Percentiles rank a stretch among this genome's conserved stretches.
Conservation (phyloP, 2,797 vertebrate species). For the Xerus rutilus region DNA sequence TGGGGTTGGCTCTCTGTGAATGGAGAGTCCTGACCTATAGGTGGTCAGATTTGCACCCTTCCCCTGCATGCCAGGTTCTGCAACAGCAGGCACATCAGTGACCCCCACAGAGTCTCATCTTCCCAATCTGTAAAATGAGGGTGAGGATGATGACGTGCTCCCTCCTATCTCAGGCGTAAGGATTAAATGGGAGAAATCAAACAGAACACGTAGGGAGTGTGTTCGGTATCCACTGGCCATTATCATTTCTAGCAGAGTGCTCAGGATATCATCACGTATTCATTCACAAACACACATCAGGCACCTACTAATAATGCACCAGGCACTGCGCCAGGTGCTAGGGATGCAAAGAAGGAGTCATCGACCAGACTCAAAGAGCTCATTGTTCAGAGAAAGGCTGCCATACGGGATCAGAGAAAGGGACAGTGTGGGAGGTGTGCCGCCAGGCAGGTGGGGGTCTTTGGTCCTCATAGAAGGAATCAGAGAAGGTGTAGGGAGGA, state of each 20-base stretch:
- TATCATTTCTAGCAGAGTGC: background rate
- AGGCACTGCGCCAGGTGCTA: background rate
- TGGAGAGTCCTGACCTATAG: fast-evolving
- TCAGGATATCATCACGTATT: background rate
- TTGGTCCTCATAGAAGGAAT: background rate
- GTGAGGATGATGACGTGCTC: fast-evolving
- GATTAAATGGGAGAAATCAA: background rate
- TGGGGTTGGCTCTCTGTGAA: background rate
- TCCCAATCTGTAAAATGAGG: background rate
- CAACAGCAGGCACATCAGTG: fast-evolving
- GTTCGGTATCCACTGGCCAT: background rate
- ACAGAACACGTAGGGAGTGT: background rate
- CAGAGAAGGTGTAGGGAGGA: background rate
- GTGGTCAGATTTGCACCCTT: fast-evolving
- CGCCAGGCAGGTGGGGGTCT: fast-evolving
- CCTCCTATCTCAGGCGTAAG: background rate
- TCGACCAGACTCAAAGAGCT: background rate
- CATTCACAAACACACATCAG: background rate
- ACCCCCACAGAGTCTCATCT: background rate
- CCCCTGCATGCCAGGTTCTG: background rate
- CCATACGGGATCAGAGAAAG: background rate
- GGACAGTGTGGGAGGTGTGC: fast-evolving
- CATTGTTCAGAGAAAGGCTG: background rate
- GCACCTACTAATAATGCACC: background rate
- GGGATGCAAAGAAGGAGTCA: background rate